phyloP scores from a whole-genome alignment of 2,113 vertebrate species.

The Gallinago jamesoni region DNA sequence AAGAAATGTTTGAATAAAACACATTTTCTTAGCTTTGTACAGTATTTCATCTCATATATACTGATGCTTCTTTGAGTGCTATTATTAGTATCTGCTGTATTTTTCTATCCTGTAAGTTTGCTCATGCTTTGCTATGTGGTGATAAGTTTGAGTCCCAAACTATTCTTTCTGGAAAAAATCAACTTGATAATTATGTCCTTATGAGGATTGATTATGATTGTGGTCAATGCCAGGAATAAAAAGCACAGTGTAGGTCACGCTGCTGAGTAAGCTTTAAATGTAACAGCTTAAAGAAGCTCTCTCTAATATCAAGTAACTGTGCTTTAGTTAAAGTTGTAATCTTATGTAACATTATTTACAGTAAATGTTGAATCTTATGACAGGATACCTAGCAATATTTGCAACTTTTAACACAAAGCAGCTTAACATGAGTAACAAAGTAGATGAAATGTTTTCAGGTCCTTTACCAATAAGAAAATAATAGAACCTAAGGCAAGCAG shows the following conservation, averaged over 20 bases:
- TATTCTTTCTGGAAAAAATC: neutral
- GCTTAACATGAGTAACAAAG: neutral
- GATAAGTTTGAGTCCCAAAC: neutral
- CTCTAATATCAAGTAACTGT: neutral
- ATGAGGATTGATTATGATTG: neutral
- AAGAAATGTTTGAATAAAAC: neutral
- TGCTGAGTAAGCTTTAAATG: neutral
- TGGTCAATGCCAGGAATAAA: neutral
- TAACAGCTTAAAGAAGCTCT: neutral
- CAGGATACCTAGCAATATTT: neutral
- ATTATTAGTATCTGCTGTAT: accelerated
- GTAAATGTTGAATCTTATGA: neutral
- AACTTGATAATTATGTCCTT: neutral
- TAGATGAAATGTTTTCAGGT: neutral
- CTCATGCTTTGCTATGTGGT: neutral
- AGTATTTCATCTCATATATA: neutral
- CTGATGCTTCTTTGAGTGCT: neutral
- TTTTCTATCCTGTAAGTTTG: neutral
- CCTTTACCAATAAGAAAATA: neutral
- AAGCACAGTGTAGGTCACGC: accelerated
- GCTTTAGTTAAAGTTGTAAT: neutral
- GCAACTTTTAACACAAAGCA: neutral
- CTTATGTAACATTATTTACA: neutral
- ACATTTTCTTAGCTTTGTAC: neutral
- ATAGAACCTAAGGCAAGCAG: neutral